A percentile compares a stretch with the other conserved stretches of the same genome.
phyloP scores from a whole-genome alignment of 2,888 invertebrate genomes.

The Patella depressa region DNA sequence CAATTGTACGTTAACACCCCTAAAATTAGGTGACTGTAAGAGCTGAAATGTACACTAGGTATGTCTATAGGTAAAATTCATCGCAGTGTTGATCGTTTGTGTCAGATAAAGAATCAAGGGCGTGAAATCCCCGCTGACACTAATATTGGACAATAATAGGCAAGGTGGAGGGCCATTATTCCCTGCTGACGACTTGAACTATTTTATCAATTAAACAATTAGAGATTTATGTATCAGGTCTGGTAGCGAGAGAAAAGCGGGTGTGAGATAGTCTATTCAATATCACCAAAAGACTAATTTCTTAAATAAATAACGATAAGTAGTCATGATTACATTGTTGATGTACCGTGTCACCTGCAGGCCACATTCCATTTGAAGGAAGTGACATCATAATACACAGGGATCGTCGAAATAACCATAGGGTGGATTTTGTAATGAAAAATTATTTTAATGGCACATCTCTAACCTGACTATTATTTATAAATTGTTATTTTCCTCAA shows the following conservation, averaged over 20 bases:
- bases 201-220: neutral
- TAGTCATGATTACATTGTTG: neutral
- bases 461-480: too few species aligned
- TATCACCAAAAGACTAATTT: neutral
- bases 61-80: too few species aligned
- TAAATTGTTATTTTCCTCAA: too few species aligned
- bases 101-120: constrained; percentile 4
- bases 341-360: neutral
- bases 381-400: too few species aligned
- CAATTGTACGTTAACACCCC: too few species aligned
- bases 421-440: too few species aligned
- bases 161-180: too few species aligned
- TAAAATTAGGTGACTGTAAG: too few species aligned
- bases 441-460: too few species aligned
- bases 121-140: constrained; percentile 4
- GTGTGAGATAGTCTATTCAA: neutral
- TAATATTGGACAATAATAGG: neutral
- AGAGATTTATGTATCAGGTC: neutral
- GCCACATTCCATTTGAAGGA: neutral
- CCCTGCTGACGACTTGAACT: too few species aligned
- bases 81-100: neutral
- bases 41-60: too few species aligned
- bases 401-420: too few species aligned
- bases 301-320: constrained; percentile 6
- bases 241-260: neutral